Evolutionary conservation across 2,888 invertebrate species (phyloP).

Genomic region (Cephus nigrinus): DNA sequence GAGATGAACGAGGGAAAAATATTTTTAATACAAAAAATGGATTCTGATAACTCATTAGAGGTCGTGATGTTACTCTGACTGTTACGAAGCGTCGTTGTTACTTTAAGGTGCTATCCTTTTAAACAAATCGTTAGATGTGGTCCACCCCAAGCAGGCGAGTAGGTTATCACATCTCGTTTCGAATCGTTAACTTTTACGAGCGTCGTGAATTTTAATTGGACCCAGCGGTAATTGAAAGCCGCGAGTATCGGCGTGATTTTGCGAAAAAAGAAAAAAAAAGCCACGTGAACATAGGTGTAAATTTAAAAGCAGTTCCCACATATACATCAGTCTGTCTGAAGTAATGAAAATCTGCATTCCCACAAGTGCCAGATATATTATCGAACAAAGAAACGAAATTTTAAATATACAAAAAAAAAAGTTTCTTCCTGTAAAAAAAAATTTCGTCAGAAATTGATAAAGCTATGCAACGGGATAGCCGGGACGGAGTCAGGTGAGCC

Average conservation of each 20-base stretch:
- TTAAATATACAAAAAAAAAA: not conserved
- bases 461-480: not conserved
- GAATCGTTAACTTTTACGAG: slow-evolving; percentile 44
- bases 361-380: not conserved
- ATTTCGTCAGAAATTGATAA: not conserved
- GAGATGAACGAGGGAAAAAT: not conserved
- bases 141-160: not conserved
- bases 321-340: not conserved
- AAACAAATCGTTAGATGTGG: not conserved
- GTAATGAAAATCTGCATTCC: not conserved
- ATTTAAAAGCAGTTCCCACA: not conserved
- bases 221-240: slow-evolving; percentile 40
- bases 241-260: slow-evolving; percentile 7
- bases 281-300: not conserved
- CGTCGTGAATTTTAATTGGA: slow-evolving; percentile 46
- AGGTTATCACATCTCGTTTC: slow-evolving; percentile 19
- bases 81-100: not conserved
- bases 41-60: not conserved
- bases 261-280: not conserved
- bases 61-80: not conserved
- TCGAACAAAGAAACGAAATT: not conserved
- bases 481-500: not conserved
- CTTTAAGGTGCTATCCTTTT: slow-evolving; percentile 3
- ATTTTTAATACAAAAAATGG: not conserved
- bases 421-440: not conserved